phyloP scores from a whole-genome alignment of 2,797 vertebrate species.

The Malacoctenus gilli region DNA sequence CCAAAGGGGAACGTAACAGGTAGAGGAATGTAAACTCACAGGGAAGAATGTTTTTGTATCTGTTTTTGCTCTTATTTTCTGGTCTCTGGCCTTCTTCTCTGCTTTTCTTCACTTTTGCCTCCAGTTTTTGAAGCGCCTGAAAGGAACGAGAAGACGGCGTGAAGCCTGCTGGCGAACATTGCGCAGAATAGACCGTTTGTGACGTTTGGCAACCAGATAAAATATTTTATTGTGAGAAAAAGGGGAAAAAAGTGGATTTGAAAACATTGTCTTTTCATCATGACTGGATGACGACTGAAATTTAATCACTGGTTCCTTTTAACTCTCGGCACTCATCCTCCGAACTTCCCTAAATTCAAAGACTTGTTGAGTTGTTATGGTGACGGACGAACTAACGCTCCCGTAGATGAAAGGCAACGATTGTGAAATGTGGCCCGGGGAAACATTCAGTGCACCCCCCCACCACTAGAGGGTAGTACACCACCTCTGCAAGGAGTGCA shows the following conservation, averaged over 20 bases:
- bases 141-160: slow-evolving; percentile 1
- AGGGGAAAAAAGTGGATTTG: too few species aligned
- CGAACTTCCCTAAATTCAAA: too few species aligned
- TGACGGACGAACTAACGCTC: too few species aligned
- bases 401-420: neutral
- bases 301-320: too few species aligned
- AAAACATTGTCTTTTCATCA: too few species aligned
- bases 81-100: slow-evolving; percentile 93
- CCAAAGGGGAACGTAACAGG: neutral
- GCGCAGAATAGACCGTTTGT: too few species aligned
- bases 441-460: neutral
- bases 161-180: too few species aligned
- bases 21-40: slow-evolving; percentile 80
- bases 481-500: slow-evolving; percentile 1
- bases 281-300: too few species aligned
- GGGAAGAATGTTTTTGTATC: slow-evolving; percentile 98
- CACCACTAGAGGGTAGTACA: slow-evolving; percentile 62
- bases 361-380: too few species aligned
- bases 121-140: slow-evolving; percentile 92
- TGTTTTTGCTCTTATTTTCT: slow-evolving; percentile 97
- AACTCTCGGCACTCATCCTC: too few species aligned
- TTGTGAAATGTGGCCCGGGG: neutral
- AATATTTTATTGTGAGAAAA: too few species aligned
- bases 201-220: too few species aligned
- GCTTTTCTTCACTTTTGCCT: slow-evolving; percentile 91